Evolutionary conservation across 2,888 invertebrate genomes (phyloP).

Genomic region (Dynastes tityus): DNA sequence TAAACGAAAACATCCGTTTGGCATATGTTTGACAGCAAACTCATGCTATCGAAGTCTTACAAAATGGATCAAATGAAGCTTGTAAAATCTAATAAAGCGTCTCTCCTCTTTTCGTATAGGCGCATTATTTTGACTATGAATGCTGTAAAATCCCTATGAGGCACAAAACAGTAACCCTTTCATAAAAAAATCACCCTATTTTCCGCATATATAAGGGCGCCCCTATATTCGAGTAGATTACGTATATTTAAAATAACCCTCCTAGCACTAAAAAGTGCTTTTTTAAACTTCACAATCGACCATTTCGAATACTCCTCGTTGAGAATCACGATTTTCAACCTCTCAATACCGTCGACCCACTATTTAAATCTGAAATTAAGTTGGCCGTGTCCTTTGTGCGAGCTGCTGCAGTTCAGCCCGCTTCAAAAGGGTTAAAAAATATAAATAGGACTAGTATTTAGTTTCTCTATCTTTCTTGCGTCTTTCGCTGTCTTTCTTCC

Average conservation of each 20-base stretch:
- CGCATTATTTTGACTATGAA: conserved; percentile 12
- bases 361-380: conserved; percentile 11
- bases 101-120: too few species aligned
- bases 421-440: conserved; percentile 38
- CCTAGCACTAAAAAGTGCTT: too few species aligned
- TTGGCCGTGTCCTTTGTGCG: conserved; percentile 37
- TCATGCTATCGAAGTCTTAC: too few species aligned
- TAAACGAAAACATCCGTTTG: too few species aligned
- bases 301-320: background rate
- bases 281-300: background rate
- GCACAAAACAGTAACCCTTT: conserved; percentile 1
- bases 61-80: too few species aligned
- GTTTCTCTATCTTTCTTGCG: conserved; percentile 3
- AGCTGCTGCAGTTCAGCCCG: background rate
- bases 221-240: conserved; percentile 58
- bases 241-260: conserved; percentile 61
- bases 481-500: too few species aligned
- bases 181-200: conserved; percentile 14
- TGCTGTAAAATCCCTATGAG: conserved; percentile 1
- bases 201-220: conserved; percentile 55
- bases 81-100: too few species aligned
- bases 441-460: conserved; percentile 36
- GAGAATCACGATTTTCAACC: background rate
- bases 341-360: background rate
- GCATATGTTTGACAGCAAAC: too few species aligned